Base-by-base conservation (phyloP, 92 coral and sea anemone species). In the Actinostola sp. region DNA sequence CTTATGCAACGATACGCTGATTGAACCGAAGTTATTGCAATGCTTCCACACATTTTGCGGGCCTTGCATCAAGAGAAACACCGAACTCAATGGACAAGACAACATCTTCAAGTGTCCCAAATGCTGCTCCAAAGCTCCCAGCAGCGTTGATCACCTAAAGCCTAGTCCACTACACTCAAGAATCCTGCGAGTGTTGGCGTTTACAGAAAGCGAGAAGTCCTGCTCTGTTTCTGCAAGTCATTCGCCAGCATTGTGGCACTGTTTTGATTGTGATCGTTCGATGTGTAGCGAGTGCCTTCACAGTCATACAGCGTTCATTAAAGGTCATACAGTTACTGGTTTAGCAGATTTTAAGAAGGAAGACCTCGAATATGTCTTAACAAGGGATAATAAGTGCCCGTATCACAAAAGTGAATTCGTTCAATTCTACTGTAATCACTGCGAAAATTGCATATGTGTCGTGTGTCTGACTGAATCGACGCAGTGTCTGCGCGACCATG, bases 71-170 rank as follows among this genome's bases (percentile, higher is more conserved):
- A 34, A 63, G 69, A 38, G 52, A 15, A 1, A 63, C n/a, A n/a
- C n/a, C n/a, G n/a, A n/a, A n/a, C n/a, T n/a, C n/a, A n/a, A n/a
- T n/a, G n/a, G n/a, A n/a, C 31, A 58, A 58, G 66, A 27, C 0
- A 27, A 58, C 28, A 31, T 30, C 23, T 58, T 58, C 41, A 58
- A 58, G 21, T 58, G 64, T 58, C 64, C 64, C 7, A 26, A 58
- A 58, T 58, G 64, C 30, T 29, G 2, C 4, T 6, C 64, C 4
- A 38, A 58, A 58, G 30, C 41, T 14, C 39, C 30, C 3, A 58
- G 34, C 19, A 12, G 30, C 8, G 64, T 58, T 19, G 64, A 58
- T 20, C 36, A 58, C 20, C 39, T 31, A 2, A 27, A 58, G 0
- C 36, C 64, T 26, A 58, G 64, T 30, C 21, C 23, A 6, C 36